Evolutionary conservation across 2,113 vertebrate genomes (phyloP).

Genomic region (Actinemys pallida): DNA sequence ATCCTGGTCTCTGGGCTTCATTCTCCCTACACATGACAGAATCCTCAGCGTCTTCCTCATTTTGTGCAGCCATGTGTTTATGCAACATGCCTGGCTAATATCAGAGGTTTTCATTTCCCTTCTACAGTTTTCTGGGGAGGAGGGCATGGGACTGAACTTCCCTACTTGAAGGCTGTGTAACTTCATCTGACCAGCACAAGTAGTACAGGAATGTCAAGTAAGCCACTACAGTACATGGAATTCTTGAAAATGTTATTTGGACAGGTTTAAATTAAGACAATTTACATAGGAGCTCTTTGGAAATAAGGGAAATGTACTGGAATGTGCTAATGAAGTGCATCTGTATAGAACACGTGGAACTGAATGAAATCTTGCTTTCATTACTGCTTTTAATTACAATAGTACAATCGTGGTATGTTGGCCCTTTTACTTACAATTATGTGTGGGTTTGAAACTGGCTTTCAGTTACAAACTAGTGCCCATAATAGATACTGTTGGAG

Average conservation of each 20-base stretch:
- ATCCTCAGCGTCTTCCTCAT: neutral
- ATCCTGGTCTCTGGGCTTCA: neutral
- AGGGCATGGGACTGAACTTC: neutral
- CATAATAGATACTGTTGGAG: neutral
- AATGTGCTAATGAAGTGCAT: neutral
- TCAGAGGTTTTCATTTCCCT: neutral
- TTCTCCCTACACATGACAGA: neutral
- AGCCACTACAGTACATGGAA: neutral
- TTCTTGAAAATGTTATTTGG: slow-evolving; percentile 23
- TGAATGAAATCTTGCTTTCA: neutral
- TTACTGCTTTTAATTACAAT: neutral
- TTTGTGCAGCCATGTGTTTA: neutral
- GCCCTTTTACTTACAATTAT: neutral
- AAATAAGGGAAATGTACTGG: neutral
- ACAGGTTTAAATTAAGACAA: neutral
- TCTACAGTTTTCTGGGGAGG: neutral
- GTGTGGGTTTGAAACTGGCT: neutral
- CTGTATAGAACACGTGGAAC: neutral
- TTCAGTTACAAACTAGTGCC: neutral
- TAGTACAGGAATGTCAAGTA: neutral
- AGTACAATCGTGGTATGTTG: neutral
- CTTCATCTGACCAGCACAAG: neutral
- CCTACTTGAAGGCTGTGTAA: neutral
- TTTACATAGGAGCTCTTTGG: neutral
- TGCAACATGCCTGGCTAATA: neutral